Percentiles rank a stretch among this genome's conserved stretches.
Conservation (phyloP, 2,797 vertebrate genomes). For the Epinephelus awoara region DNA sequence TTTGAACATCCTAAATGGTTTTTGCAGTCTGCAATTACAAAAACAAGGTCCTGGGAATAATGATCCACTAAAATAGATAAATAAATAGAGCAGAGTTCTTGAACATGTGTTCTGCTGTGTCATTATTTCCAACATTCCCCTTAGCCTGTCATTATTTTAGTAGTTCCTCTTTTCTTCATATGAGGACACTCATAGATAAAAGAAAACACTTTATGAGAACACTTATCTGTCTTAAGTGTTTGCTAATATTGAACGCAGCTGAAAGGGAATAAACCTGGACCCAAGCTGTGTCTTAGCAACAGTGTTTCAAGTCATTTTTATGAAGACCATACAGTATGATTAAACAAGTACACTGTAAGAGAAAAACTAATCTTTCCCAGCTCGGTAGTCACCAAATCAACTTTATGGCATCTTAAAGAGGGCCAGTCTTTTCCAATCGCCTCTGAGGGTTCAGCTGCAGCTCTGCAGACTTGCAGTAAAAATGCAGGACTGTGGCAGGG, state of each 20-base stretch:
- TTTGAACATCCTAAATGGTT: neutral
- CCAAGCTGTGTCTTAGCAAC: neutral
- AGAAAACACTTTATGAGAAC: neutral
- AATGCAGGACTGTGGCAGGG: neutral
- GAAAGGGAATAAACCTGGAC: neutral
- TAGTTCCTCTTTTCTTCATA: neutral
- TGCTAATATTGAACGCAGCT: neutral
- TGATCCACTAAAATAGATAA: neutral
- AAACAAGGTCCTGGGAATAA: too few species aligned
- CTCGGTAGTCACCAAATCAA: neutral
- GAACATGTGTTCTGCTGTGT: neutral
- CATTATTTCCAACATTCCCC: neutral
- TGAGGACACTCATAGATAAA: neutral
- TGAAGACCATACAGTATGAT: neutral
- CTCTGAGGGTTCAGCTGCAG: conserved; percentile 10
- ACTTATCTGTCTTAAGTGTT: neutral
- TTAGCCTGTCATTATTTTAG: neutral
- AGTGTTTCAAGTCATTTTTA: neutral
- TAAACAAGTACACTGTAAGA: neutral
- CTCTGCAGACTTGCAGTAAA: conserved; percentile 5
- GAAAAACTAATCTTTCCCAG: neutral
- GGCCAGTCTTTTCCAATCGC: neutral
- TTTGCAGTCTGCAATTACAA: conserved; percentile 1
- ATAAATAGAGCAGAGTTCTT: neutral
- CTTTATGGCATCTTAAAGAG: neutral